Conservation (phyloP, 2,113 vertebrate genomes). For the Capreolus pygargus region DNA sequence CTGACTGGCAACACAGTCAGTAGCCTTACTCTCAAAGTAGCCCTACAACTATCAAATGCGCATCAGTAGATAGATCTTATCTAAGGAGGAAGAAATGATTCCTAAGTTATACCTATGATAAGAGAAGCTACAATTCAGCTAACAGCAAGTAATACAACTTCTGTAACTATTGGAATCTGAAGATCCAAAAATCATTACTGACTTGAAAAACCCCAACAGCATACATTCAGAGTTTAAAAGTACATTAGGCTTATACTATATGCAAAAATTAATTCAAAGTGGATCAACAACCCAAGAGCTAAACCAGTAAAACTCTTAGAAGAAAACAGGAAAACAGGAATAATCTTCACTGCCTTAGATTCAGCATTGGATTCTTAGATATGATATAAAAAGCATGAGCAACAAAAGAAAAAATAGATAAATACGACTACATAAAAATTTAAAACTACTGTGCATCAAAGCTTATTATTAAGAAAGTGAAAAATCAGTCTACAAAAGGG, state of each 20-base stretch:
- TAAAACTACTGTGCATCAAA: neutral
- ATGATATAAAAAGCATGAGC: neutral
- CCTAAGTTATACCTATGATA: neutral
- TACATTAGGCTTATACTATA: neutral
- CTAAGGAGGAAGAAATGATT: neutral
- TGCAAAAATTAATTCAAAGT: slow-evolving; percentile 32
- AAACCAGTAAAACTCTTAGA: slow-evolving; percentile 7
- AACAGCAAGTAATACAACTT: neutral
- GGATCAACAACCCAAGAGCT: neutral
- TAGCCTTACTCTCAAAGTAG: neutral
- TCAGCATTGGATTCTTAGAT: neutral
- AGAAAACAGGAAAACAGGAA: neutral
- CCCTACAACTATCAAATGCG: neutral
- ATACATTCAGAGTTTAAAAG: neutral
- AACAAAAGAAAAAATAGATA: neutral
- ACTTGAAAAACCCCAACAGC: neutral
- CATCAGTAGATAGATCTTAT: neutral
- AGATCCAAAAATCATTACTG: neutral
- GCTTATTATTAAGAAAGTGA: neutral
- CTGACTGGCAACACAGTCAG: neutral
- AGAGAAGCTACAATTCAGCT: neutral
- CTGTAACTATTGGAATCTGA: neutral
- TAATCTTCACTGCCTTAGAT: neutral
- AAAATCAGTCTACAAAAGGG: neutral
- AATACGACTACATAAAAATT: neutral